Percentiles rank a stretch among this genome's conserved stretches.
These are phyloP conservation scores for Drosophila neocordata DNA, from an alignment of 1,140 invertebrate genomes.

Conservation along the genomic window DNA sequence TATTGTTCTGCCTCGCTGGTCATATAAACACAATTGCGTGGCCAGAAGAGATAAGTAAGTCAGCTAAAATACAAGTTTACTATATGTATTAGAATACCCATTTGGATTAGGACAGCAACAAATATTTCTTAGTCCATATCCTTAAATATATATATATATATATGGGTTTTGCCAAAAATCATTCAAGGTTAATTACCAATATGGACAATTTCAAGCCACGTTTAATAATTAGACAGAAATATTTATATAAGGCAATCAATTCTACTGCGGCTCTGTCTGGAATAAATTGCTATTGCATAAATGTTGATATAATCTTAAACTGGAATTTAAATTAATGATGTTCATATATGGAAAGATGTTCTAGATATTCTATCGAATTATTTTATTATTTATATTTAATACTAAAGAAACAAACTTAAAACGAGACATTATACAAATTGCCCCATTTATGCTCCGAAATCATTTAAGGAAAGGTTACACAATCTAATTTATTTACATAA, in stretches of 20 bases:
- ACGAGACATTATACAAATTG: background rate
- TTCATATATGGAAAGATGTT: background rate
- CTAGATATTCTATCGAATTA: background rate
- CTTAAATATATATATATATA: background rate
- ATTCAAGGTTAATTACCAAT: no score
- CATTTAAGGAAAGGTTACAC: background rate
- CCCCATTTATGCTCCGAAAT: background rate
- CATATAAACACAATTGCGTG: conserved; percentile 9
- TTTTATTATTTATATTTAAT: no score
- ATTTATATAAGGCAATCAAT: no score
- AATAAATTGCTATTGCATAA: no score
- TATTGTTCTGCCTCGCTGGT: conserved; percentile 5
- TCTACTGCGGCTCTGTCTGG: no score
- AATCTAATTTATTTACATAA: background rate
- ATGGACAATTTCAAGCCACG: no score
- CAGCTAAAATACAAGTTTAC: background rate
- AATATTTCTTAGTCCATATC: background rate
- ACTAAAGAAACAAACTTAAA: no score
- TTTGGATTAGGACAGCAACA: background rate
- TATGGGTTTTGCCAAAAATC: no score
- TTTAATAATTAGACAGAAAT: no score
- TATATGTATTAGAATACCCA: background rate
- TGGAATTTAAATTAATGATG: background rate
- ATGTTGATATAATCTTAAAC: background rate
- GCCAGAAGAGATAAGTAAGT: background rate